phyloP scores from a whole-genome alignment of 2,888 invertebrate species.

The Drosophila flavopinicola region DNA sequence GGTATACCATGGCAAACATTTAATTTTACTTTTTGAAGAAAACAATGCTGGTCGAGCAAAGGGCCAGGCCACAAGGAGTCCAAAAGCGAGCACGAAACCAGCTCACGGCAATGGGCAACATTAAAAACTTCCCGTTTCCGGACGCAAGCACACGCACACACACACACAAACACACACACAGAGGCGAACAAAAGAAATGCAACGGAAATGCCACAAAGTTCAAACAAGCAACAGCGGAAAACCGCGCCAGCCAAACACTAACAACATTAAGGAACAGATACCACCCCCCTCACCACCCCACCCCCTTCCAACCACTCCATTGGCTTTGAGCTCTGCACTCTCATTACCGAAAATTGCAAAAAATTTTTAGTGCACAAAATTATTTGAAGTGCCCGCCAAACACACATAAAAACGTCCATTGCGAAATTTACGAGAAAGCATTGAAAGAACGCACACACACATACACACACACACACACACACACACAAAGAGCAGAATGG shows the following conservation, averaged over 20 bases:
- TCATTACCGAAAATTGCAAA: constrained; percentile 79
- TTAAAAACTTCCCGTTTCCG: constrained; percentile 80
- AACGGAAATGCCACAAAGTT: constrained; percentile 78
- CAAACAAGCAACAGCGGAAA: constrained; percentile 66
- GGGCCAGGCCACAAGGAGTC: constrained; percentile 18
- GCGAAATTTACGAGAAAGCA: constrained; percentile 69
- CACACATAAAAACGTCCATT: constrained; percentile 79
- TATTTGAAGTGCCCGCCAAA: constrained; percentile 76
- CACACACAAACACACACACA: constrained; percentile 22
- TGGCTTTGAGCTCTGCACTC: constrained; percentile 57
- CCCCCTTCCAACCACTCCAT: too few species aligned
- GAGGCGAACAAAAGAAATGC: constrained; percentile 67
- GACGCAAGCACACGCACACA: constrained; percentile 26
- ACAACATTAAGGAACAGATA: constrained; percentile 62
- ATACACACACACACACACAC: constrained; percentile 15
- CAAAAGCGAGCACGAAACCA: constrained; percentile 37
- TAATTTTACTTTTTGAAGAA: constrained; percentile 59
- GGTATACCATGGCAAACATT: constrained; percentile 53
- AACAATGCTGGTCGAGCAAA: constrained; percentile 47
- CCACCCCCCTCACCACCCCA: constrained; percentile 3
- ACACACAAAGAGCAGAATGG: background rate
- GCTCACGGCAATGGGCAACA: constrained; percentile 65
- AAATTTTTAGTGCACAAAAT: constrained; percentile 74
- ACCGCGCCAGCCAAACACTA: constrained; percentile 71
- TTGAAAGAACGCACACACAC: constrained; percentile 24